Evolutionary conservation across 2,888 invertebrate species (phyloP), one percentile per base, ranked within the genome.

Genomic region (Notodonta dromedarius): DNA sequence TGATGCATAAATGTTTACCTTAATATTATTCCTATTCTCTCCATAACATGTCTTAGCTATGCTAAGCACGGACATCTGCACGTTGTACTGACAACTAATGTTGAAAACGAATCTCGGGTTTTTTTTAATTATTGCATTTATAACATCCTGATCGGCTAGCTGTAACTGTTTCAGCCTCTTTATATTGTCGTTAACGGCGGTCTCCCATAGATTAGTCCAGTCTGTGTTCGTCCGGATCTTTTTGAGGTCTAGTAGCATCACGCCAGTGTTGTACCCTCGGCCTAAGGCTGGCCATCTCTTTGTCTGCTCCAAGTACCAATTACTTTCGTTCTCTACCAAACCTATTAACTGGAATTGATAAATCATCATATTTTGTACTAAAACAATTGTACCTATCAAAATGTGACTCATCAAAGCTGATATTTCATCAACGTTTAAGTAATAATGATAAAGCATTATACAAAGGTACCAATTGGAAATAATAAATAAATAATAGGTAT

Each of bases 61-160:
- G 0, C 97, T 96, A 79, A 97, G 96, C 79, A 97, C 97, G 71
- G 98, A 97, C 78, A 98, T 94, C 84, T 98, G 98, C 4, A 98
- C 96, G 88, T 98, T 98, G 96, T 98, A 98, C 78, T 96, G 96
- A 82, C 98, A 98, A 58, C 97, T 96, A 65, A 98, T 94, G 79
- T 94, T 94, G 82, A 96, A 96, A 14, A 98, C 94, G 48, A 97
- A 93, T 62, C 94, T 88, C 0, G 97, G 97, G 80, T 96, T 93
- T 73, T 95, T 95, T 79, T 96, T 96, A 62, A 98, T 95, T 13
- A 98, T 95, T 0, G 98, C 96, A 87, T 98, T 98, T 76, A 98
- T 97, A 59, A 98, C 96, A 86, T 98, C 98, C 91, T 98, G 98
- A 89, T 98, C 98, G 5, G 98, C 98, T 63, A 98, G 88, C 24